A percentile compares a stretch with the other conserved stretches of the same genome.
Evolutionary conservation across 2,797 vertebrate species (phyloP).

Genomic region (Peromyscus eremicus): DNA sequence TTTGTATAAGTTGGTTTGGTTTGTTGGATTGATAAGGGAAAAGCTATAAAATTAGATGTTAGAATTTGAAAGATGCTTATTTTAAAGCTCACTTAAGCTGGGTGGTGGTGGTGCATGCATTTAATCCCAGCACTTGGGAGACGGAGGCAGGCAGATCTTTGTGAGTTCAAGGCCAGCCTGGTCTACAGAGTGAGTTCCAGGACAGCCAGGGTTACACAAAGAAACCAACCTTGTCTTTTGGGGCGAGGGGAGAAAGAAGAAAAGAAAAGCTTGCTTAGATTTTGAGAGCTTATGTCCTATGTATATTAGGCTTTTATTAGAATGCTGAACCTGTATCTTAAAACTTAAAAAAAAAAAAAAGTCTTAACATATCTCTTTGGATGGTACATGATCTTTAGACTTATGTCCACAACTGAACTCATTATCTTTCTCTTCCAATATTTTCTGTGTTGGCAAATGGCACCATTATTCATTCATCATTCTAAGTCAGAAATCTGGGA

Average conservation of each 20-base stretch:
- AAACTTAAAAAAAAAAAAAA: neutral
- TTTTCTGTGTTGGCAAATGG: neutral
- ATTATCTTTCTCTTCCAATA: neutral
- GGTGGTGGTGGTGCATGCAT: neutral
- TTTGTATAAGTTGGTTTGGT: neutral
- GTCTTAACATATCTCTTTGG: neutral
- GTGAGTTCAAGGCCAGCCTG: neutral
- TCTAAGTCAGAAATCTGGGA: neutral
- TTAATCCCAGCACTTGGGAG: neutral
- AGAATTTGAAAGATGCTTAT: neutral
- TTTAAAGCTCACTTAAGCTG: neutral
- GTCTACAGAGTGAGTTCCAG: neutral
- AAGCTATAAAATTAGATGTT: neutral
- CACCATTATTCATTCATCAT: neutral
- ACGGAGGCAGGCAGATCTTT: neutral
- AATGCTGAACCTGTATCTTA: slow-evolving; percentile 1
- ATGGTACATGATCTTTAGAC: neutral
- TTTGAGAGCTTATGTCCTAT: neutral
- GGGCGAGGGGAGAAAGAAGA: too few relatives aligned
- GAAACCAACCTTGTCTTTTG: neutral
- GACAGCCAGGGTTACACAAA: neutral
- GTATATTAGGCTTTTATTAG: neutral
- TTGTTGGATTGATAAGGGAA: neutral
- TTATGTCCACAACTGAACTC: neutral
- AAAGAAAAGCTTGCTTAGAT: neutral